These are phyloP conservation scores for Hemiprocne comata DNA, from an alignment of 2,113 vertebrate species.

Conservation along the genomic window DNA sequence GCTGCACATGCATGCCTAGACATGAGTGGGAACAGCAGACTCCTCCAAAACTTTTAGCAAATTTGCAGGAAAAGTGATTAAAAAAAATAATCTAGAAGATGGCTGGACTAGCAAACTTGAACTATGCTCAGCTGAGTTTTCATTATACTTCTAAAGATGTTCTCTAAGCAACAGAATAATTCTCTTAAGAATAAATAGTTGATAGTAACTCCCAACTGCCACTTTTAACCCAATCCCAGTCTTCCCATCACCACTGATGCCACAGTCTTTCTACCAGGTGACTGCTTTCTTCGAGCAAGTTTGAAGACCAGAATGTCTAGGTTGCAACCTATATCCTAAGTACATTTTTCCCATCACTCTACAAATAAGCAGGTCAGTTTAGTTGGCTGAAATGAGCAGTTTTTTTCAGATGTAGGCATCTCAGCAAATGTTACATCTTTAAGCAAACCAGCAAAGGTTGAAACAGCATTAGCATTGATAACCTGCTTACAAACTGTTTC, in stretches of 20 bases:
- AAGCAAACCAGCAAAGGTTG: slow-evolving; percentile 40
- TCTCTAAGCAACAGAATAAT: neutral
- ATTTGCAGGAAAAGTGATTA: neutral
- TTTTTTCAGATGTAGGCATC: slow-evolving; percentile 1
- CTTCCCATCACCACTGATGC: neutral
- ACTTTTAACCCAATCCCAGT: neutral
- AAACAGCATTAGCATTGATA: slow-evolving; percentile 37
- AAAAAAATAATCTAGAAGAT: neutral
- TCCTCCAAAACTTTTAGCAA: neutral
- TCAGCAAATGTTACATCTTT: slow-evolving; percentile 18
- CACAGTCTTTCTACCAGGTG: neutral
- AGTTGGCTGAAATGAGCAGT: neutral
- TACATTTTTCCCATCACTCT: neutral
- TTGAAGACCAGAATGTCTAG: neutral
- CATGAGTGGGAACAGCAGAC: neutral
- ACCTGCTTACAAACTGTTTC: slow-evolving; percentile 13
- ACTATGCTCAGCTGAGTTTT: neutral
- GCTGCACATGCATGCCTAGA: neutral
- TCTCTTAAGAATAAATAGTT: neutral
- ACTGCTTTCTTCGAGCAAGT: neutral
- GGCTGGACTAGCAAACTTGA: neutral
- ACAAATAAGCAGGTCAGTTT: neutral
- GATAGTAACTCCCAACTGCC: neutral
- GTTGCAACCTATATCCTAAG: neutral
- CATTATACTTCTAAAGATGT: neutral